Evolutionary conservation across 2,888 invertebrate genomes (phyloP).

Genomic region (Andrena bucephala): DNA sequence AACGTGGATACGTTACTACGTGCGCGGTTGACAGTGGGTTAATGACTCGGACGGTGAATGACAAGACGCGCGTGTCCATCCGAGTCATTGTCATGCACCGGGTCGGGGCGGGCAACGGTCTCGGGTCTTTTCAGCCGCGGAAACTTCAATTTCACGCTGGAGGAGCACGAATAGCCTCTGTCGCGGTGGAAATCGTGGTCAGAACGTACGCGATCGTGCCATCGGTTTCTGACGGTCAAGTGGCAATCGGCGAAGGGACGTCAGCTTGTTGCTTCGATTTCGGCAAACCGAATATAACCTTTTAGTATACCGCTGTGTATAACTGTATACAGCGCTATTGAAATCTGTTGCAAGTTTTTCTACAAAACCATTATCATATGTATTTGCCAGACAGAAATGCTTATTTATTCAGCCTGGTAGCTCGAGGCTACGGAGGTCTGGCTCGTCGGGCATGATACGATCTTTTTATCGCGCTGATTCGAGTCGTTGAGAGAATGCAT

Average conservation of each 20-base stretch:
- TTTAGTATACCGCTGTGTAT: too few relatives aligned
- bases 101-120: slow-evolving; percentile 1
- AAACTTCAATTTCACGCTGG: slow-evolving; percentile 69
- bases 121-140: slow-evolving; percentile 54
- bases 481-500: not conserved
- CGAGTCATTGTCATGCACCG: slow-evolving; percentile 44
- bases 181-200: slow-evolving; percentile 48
- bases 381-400: too few relatives aligned
- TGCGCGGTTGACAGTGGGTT: slow-evolving; percentile 48
- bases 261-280: not conserved
- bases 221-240: slow-evolving; percentile 1
- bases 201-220: not conserved
- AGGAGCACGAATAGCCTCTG: slow-evolving; percentile 29
- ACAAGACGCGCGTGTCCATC: slow-evolving; percentile 60
- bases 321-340: too few relatives aligned
- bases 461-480: not conserved
- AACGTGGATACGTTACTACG: slow-evolving; percentile 17
- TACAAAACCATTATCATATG: too few relatives aligned
- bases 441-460: not conserved
- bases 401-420: too few relatives aligned
- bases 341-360: too few relatives aligned
- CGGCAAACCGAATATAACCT: not conserved
- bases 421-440: too few relatives aligned
- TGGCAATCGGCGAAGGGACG: not conserved
- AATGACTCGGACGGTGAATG: slow-evolving; percentile 64